These are phyloP conservation scores for Zingel zingel DNA, from an alignment of 2,113 vertebrate species.

Conservation along the genomic window DNA sequence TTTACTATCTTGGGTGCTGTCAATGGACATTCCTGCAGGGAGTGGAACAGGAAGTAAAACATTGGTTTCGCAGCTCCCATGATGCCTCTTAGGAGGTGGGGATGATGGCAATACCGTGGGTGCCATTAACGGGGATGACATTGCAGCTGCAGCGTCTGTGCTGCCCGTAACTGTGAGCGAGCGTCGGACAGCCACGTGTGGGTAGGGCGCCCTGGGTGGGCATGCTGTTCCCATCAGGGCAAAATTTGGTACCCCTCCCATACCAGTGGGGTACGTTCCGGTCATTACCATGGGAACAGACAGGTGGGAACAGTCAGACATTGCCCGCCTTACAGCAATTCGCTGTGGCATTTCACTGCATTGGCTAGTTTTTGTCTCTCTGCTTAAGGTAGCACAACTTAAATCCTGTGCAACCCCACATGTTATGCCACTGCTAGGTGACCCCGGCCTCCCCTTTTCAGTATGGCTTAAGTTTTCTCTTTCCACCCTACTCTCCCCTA, in stretches of 20 bases:
- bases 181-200: slow-evolving; percentile 83
- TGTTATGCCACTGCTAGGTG: not conserved
- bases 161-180: slow-evolving; percentile 88
- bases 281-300: slow-evolving; percentile 87
- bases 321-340: slow-evolving; percentile 86
- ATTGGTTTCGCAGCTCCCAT: slow-evolving; percentile 71
- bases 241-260: slow-evolving; percentile 70
- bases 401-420: slow-evolving; percentile 19
- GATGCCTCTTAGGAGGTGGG: slow-evolving; percentile 77
- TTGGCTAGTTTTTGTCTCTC: slow-evolving; percentile 50
- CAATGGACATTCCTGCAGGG: slow-evolving; percentile 27
- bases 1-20: slow-evolving; percentile 27
- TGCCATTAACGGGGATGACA: slow-evolving; percentile 58
- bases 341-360: slow-evolving; percentile 72
- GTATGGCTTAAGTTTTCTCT: slow-evolving; percentile 35
- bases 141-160: slow-evolving; percentile 55
- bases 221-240: slow-evolving; percentile 40
- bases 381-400: slow-evolving; percentile 18
- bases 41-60: slow-evolving; percentile 78
- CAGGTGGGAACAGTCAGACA: slow-evolving; percentile 94
- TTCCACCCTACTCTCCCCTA: not conserved
- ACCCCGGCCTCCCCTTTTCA: slow-evolving; percentile 11
- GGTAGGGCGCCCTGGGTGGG: slow-evolving; percentile 73
- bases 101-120: slow-evolving; percentile 73
- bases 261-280: slow-evolving; percentile 87